These are phyloP conservation scores for Choristoneura rosaceana DNA, from an alignment of 2,888 invertebrate genomes.

Conservation along the genomic window DNA sequence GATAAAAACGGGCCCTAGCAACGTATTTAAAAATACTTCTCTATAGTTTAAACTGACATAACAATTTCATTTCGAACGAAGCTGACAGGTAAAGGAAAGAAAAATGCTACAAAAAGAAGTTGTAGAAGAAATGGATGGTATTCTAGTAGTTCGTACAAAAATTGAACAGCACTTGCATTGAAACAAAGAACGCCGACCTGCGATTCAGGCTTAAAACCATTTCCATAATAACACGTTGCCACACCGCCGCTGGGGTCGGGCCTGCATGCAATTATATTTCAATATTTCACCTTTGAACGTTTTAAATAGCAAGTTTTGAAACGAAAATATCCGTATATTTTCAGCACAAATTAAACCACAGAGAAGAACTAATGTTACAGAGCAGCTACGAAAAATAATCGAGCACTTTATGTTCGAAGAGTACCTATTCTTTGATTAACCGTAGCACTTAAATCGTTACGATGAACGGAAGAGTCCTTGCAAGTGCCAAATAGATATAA, in stretches of 20 bases:
- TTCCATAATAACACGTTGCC: slow-evolving; percentile 74
- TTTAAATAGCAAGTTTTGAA: slow-evolving; percentile 31
- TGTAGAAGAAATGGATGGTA: slow-evolving; percentile 48
- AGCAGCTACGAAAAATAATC: background rate
- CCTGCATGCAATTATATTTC: slow-evolving; percentile 73
- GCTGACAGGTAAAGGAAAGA: slow-evolving; percentile 46
- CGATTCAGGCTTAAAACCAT: slow-evolving; percentile 66
- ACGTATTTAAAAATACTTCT: slow-evolving; percentile 16
- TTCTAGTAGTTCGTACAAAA: slow-evolving; percentile 57
- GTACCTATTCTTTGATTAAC: no score
- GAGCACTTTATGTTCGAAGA: background rate
- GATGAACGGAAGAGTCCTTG: no score
- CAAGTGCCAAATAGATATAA: no score
- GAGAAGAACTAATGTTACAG: slow-evolving; percentile 4
- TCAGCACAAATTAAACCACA: background rate
- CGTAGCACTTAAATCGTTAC: no score
- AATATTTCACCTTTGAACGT: slow-evolving; percentile 60
- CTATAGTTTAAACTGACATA: background rate
- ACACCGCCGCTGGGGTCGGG: slow-evolving; percentile 47
- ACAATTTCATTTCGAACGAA: background rate
- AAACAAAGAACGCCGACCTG: slow-evolving; percentile 71
- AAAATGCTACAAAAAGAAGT: slow-evolving; percentile 50
- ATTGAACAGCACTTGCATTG: slow-evolving; percentile 62
- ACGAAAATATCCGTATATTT: slow-evolving; percentile 15
- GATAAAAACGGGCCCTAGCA: slow-evolving; percentile 9